These are phyloP conservation scores for Aphidoletes aphidimyza DNA, from an alignment of 2,888 invertebrate species.

Conservation along the genomic window DNA sequence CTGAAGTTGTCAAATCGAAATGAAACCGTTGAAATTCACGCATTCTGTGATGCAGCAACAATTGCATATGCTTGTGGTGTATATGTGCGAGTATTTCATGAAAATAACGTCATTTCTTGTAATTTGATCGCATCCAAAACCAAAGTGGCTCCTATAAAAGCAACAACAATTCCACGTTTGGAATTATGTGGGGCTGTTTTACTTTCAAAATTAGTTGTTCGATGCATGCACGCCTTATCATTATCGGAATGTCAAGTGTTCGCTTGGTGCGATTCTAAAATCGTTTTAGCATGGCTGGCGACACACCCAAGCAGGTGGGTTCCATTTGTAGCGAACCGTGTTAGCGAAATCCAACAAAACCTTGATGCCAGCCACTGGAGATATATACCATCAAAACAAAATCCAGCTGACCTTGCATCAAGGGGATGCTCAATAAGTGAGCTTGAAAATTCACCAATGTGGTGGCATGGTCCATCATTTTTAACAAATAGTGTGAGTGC, in stretches of 20 bases:
- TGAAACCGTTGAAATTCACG: constrained; percentile 55
- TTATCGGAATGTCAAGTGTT: constrained; percentile 55
- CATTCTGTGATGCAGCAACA: constrained; percentile 57
- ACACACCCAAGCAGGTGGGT: constrained; percentile 57
- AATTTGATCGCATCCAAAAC: constrained; percentile 56
- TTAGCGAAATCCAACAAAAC: constrained; percentile 57
- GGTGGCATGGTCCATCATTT: constrained; percentile 59
- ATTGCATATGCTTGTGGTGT: constrained; percentile 55
- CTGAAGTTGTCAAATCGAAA: neutral
- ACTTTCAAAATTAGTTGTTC: constrained; percentile 58
- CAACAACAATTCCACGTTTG: constrained; percentile 59
- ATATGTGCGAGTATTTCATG: constrained; percentile 52
- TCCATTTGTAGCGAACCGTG: constrained; percentile 59
- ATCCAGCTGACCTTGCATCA: constrained; percentile 57
- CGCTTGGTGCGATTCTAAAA: constrained; percentile 60
- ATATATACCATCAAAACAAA: constrained; percentile 57
- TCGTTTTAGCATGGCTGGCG: constrained; percentile 60
- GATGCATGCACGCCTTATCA: constrained; percentile 55
- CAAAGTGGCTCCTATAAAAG: constrained; percentile 56
- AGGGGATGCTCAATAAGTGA: constrained; percentile 52
- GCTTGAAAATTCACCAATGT: constrained; percentile 57
- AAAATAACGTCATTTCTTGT: neutral
- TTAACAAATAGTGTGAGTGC: neutral
- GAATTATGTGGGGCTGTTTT: constrained; percentile 61
- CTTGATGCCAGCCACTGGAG: constrained; percentile 56